These are phyloP conservation scores for Heterotis niloticus DNA, from an alignment of 2,113 vertebrate genomes.

Conservation along the genomic window DNA sequence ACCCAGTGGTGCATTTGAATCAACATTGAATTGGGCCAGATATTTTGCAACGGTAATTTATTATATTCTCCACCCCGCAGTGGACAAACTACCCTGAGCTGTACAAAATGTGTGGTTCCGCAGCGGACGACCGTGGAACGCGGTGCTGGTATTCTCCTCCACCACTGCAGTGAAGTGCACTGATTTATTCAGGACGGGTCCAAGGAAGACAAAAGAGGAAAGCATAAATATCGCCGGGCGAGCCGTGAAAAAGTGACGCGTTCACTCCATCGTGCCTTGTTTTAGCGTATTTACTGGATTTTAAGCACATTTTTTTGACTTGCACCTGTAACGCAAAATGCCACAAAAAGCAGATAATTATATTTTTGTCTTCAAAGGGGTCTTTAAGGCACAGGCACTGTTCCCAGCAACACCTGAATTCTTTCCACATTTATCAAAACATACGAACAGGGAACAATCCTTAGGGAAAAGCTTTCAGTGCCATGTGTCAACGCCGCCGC, in stretches of 20 bases:
- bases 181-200: too few relatives aligned
- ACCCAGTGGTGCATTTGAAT: too few relatives aligned
- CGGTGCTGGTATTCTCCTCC: too few relatives aligned
- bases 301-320: background rate
- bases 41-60: too few relatives aligned
- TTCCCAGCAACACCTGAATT: slow-evolving; percentile 19
- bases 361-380: slow-evolving; percentile 3
- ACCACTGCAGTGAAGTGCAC: too few relatives aligned
- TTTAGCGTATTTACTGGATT: background rate
- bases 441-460: slow-evolving; percentile 17
- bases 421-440: slow-evolving; percentile 29
- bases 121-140: too few relatives aligned
- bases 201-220: background rate
- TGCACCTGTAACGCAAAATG: slow-evolving; percentile 1
- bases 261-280: background rate
- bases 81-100: too few relatives aligned
- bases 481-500: slow-evolving; percentile 27
- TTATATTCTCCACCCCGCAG: too few relatives aligned
- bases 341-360: slow-evolving; percentile 11
- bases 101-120: too few relatives aligned
- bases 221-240: background rate
- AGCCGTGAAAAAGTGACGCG: background rate
- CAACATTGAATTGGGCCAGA: too few relatives aligned
- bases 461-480: slow-evolving; percentile 24
- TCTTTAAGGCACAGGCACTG: slow-evolving; percentile 12